Percentiles rank a stretch among this genome's conserved stretches.
These are phyloP conservation scores for zebrafish (Danio rerio) DNA, from an alignment of 2,113 vertebrate species.

Conservation along the genomic window DNA sequence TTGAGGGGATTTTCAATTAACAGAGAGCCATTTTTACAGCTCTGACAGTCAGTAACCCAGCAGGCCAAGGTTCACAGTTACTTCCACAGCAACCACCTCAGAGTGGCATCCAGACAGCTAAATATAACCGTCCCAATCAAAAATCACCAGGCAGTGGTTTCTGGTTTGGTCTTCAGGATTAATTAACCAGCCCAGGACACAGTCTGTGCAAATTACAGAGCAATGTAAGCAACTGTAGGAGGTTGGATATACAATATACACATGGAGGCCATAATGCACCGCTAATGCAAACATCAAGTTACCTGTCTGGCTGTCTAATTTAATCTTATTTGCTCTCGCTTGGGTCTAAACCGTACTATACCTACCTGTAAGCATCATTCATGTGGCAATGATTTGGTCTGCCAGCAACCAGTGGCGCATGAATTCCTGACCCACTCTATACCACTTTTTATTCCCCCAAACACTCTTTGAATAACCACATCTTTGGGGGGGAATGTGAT, in stretches of 20 bases:
- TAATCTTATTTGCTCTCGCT: slow-evolving; percentile 36
- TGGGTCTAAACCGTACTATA: slow-evolving; percentile 35
- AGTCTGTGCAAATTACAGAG: slow-evolving; percentile 73
- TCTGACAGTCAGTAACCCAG: slow-evolving; percentile 68
- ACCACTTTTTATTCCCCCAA: slow-evolving; percentile 59
- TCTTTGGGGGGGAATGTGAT: slow-evolving; percentile 64
- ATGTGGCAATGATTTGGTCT: slow-evolving; percentile 70
- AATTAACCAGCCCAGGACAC: slow-evolving; percentile 71
- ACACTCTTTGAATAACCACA: slow-evolving; percentile 73
- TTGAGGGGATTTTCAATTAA: slow-evolving; percentile 71
- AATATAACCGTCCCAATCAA: slow-evolving; percentile 68
- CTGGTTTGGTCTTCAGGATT: slow-evolving; percentile 66
- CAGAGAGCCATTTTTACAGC: slow-evolving; percentile 77
- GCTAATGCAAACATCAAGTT: slow-evolving; percentile 42
- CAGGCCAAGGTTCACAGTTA: slow-evolving; percentile 69
- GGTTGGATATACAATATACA: slow-evolving; percentile 59
- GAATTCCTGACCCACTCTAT: slow-evolving; percentile 64
- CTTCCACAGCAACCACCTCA: slow-evolving; percentile 71
- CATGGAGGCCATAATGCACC: slow-evolving; percentile 57
- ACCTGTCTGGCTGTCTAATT: slow-evolving; percentile 49
- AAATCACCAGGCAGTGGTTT: slow-evolving; percentile 61
- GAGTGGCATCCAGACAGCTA: slow-evolving; percentile 71
- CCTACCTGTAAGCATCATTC: slow-evolving; percentile 52
- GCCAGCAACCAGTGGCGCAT: slow-evolving; percentile 66
- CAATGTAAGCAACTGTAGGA: slow-evolving; percentile 53